Evolutionary conservation across 2,797 vertebrate genomes (phyloP).

Genomic region (Forpus xanthops): DNA sequence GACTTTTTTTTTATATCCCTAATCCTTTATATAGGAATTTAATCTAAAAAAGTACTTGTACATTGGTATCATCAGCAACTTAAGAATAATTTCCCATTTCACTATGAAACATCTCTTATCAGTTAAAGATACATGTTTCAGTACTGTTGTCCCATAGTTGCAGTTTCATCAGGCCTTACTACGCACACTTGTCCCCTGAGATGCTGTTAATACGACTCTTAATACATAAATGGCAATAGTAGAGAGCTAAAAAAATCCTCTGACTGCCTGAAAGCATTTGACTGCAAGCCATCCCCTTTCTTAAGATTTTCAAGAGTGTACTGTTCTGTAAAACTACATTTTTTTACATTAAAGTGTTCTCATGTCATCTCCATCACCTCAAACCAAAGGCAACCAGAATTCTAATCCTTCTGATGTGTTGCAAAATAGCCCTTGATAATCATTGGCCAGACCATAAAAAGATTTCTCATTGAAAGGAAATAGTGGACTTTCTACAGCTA

Average conservation of each 20-base stretch:
- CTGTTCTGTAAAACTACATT: not conserved
- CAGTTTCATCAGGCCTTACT: not conserved
- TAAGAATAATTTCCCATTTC: not conserved
- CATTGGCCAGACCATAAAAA: not conserved
- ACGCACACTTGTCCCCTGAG: not conserved
- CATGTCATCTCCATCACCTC: not conserved
- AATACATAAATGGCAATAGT: not conserved
- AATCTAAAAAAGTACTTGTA: not conserved
- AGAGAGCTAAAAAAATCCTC: not conserved
- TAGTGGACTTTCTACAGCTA: not conserved
- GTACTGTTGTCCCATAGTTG: not conserved
- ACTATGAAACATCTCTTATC: not conserved
- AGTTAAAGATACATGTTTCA: not conserved
- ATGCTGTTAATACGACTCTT: not conserved
- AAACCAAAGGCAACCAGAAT: not conserved
- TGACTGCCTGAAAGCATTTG: not conserved
- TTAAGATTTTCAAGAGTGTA: not conserved
- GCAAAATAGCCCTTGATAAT: not conserved
- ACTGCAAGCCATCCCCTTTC: not conserved
- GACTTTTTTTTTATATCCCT: not conserved
- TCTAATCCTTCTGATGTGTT: not conserved
- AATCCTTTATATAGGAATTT: not conserved
- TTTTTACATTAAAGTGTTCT: not conserved
- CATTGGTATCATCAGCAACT: not conserved
- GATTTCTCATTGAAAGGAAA: not conserved